Evolutionary conservation across 2,888 invertebrate genomes (phyloP).

Genomic region (Amphipyra tragopoginis): DNA sequence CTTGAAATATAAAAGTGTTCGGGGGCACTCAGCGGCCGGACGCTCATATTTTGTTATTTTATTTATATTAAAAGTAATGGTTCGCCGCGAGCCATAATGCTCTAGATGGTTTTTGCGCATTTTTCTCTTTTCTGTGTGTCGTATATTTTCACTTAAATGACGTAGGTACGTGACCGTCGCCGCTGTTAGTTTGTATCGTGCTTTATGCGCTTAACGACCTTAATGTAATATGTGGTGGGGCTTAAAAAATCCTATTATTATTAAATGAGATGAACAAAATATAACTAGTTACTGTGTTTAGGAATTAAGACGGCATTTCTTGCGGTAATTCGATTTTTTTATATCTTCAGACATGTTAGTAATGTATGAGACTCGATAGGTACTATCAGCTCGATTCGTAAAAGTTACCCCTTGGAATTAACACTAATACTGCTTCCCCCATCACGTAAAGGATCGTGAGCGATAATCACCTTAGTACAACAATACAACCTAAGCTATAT

Average conservation of each 20-base stretch:
- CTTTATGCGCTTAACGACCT: constrained; percentile 65
- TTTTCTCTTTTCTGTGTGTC: constrained; percentile 85
- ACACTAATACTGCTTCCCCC: constrained; percentile 51
- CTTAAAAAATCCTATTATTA: constrained; percentile 43
- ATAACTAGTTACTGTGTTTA: neutral
- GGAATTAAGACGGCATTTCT: too few species aligned
- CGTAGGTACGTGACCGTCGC: constrained; percentile 84
- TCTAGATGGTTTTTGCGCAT: constrained; percentile 86
- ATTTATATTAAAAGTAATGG: constrained; percentile 90
- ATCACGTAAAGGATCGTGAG: constrained; percentile 41
- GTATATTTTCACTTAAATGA: constrained; percentile 90
- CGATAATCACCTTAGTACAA: constrained; percentile 52
- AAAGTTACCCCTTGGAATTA: constrained; percentile 41
- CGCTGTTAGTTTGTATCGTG: constrained; percentile 76
- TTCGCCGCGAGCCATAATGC: constrained; percentile 84
- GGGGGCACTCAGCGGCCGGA: constrained; percentile 89
- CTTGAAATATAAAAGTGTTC: constrained; percentile 87
- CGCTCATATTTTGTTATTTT: constrained; percentile 90
- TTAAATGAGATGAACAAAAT: neutral
- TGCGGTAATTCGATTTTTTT: neutral
- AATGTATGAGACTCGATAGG: constrained; percentile 2
- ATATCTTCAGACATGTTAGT: neutral
- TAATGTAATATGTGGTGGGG: constrained; percentile 52
- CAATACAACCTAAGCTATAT: constrained; percentile 6
- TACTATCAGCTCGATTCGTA: constrained; percentile 47